Evolutionary conservation across 2,113 vertebrate genomes (phyloP).

Genomic region (Gadus macrocephalus): DNA sequence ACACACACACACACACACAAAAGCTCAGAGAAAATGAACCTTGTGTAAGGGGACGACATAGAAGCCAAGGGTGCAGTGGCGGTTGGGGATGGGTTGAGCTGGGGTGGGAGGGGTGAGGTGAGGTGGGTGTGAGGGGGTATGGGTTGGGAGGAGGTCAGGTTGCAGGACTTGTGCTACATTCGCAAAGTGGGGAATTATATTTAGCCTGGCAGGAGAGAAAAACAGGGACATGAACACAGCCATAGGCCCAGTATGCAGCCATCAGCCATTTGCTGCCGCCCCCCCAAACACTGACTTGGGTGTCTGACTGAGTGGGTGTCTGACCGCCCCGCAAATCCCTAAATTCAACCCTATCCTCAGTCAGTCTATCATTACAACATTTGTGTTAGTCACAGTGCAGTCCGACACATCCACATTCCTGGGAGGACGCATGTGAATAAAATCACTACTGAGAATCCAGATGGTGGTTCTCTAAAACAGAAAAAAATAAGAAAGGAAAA

Average conservation of each 20-base stretch:
- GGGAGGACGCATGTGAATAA: no score
- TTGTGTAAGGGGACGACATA: conserved; percentile 58
- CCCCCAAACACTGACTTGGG: conserved; percentile 16
- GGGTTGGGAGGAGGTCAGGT: conserved; percentile 72
- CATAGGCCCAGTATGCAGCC: conserved; percentile 72
- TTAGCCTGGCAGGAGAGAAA: conserved; percentile 77
- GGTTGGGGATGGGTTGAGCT: conserved; percentile 42
- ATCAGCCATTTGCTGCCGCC: conserved; percentile 69
- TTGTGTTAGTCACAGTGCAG: no score
- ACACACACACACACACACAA: conserved; percentile 27
- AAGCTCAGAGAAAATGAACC: conserved; percentile 71
- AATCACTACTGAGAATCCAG: no score
- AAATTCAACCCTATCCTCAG: no score
- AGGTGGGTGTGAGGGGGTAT: conserved; percentile 24
- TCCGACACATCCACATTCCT: no score
- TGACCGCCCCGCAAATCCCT: not conserved
- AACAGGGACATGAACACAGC: conserved; percentile 61
- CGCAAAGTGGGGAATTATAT: conserved; percentile 90
- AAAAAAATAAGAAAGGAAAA: no score
- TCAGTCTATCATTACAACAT: no score
- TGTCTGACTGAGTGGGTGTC: no score
- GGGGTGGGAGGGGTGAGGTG: conserved; percentile 23
- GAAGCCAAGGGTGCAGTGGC: not conserved
- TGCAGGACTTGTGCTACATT: conserved; percentile 92
- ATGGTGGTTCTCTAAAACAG: no score